Percentiles rank a stretch among this genome's conserved stretches.
Evolutionary conservation across 2,113 vertebrate genomes (phyloP).

Genomic region (Corvus hawaiiensis): DNA sequence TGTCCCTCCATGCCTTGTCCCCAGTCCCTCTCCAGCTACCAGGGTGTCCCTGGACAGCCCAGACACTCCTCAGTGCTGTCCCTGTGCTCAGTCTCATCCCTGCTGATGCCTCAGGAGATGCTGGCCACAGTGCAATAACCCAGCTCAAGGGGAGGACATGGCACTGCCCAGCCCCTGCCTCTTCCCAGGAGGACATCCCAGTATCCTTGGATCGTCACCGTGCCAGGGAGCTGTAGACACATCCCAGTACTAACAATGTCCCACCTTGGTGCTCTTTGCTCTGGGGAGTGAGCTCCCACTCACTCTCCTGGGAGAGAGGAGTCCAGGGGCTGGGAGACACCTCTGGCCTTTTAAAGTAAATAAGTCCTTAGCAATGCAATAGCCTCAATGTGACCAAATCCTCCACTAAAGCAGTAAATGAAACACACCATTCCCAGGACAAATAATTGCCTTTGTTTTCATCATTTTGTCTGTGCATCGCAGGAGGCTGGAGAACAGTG

Average conservation of each 20-base stretch:
- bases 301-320: background rate
- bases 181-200: accelerated
- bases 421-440: slow-evolving; percentile 58
- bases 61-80: too few species aligned
- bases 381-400: background rate
- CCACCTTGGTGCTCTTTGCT: accelerated
- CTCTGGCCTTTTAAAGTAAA: background rate
- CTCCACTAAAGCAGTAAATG: slow-evolving; percentile 17
- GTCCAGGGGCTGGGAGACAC: background rate
- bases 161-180: background rate
- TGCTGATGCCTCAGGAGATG: accelerated
- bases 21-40: background rate
- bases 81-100: accelerated
- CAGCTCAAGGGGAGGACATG: accelerated
- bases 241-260: accelerated
- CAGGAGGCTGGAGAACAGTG: slow-evolving; percentile 55
- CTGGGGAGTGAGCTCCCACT: background rate
- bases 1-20: background rate
- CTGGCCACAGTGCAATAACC: accelerated
- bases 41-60: background rate
- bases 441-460: slow-evolving; percentile 75
- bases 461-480: slow-evolving; percentile 26
- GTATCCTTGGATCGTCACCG: accelerated
- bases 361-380: background rate
- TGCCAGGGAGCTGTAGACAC: accelerated